These are phyloP conservation scores for Rhinichthys osculus DNA, from an alignment of 2,797 vertebrate species.

Conservation along the genomic window DNA sequence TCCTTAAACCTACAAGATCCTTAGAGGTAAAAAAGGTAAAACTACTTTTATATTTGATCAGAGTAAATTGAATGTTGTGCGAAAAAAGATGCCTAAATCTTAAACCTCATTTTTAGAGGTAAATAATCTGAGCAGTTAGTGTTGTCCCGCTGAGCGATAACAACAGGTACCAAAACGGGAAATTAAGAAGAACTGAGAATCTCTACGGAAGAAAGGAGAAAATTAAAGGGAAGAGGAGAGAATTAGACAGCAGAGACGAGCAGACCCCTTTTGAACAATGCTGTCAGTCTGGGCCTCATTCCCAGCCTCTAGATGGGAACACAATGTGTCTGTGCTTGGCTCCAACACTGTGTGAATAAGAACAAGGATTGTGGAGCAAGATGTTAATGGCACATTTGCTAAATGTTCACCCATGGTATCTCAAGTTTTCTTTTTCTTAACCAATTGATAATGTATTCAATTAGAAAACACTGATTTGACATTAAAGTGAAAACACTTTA, in stretches of 20 bases:
- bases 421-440: slow-evolving; percentile 61
- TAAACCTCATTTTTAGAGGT: slow-evolving; percentile 21
- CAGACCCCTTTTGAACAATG: slow-evolving; percentile 40
- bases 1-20: slow-evolving; percentile 5
- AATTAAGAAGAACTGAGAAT: slow-evolving; percentile 42
- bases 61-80: background rate
- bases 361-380: slow-evolving; percentile 50
- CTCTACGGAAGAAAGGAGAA: slow-evolving; percentile 63
- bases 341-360: slow-evolving; percentile 54
- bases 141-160: slow-evolving; percentile 20
- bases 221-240: slow-evolving; percentile 3
- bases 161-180: slow-evolving; percentile 32
- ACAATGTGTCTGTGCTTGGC: slow-evolving; percentile 49
- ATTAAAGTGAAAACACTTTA: slow-evolving; percentile 48
- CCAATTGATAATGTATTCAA: slow-evolving; percentile 71
- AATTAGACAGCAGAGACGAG: slow-evolving; percentile 39
- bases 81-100: background rate
- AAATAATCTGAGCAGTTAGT: slow-evolving; percentile 1
- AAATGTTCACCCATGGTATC: slow-evolving; percentile 22
- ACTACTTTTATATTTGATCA: slow-evolving; percentile 1
- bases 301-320: slow-evolving; percentile 49
- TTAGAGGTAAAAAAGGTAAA: background rate
- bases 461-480: slow-evolving; percentile 68
- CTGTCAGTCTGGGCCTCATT: slow-evolving; percentile 30
- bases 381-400: slow-evolving; percentile 52